Evolutionary conservation across 2,797 vertebrate species (phyloP).

Genomic region (Xerus rutilus): DNA sequence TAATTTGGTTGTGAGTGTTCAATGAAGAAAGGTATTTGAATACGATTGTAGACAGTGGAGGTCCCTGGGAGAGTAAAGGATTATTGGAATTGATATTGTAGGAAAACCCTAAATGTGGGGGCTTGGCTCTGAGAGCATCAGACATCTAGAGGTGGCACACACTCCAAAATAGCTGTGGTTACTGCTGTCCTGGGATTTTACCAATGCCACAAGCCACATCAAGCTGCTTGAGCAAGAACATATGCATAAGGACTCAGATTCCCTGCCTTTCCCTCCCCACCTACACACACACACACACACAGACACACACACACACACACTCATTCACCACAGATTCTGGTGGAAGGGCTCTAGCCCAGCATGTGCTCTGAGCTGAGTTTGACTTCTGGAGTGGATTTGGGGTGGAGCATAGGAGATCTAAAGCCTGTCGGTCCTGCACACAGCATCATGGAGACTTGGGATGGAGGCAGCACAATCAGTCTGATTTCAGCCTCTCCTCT

Average conservation of each 20-base stretch:
- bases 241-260: neutral
- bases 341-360: neutral
- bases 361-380: neutral
- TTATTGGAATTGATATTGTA: neutral
- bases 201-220: neutral
- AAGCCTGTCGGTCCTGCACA: neutral
- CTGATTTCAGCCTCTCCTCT: conserved; percentile 20
- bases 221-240: conserved; percentile 18
- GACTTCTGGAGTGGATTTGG: neutral
- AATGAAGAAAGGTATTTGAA: conserved; percentile 4
- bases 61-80: neutral
- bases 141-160: neutral
- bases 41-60: neutral
- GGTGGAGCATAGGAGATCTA: neutral
- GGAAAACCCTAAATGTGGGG: neutral
- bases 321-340: neutral
- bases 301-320: neutral
- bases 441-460: neutral
- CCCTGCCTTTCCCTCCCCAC: neutral
- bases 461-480: neutral
- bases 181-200: conserved; percentile 16
- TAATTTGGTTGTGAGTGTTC: neutral
- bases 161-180: neutral
- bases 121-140: neutral
- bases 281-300: neutral